Evolutionary conservation across 2,888 invertebrate genomes (phyloP).

Genomic region (Hartigia nigra): DNA sequence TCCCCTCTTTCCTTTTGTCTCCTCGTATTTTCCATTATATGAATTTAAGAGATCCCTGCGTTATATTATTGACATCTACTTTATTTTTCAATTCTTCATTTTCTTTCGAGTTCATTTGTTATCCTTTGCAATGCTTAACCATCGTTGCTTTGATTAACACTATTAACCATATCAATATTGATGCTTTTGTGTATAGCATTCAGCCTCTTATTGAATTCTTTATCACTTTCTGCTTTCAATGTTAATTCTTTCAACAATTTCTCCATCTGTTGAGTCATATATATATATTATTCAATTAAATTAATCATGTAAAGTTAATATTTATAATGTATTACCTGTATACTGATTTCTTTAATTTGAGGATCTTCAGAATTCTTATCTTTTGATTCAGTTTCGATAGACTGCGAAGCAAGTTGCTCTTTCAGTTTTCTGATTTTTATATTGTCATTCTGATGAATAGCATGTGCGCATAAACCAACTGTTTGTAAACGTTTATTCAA

Average conservation of each 20-base stretch:
- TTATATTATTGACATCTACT: background rate
- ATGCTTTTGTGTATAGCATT: constrained; percentile 4
- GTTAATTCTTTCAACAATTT: background rate
- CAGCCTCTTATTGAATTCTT: constrained; percentile 11
- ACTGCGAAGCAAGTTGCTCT: constrained; percentile 16
- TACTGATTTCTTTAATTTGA: background rate
- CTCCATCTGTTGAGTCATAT: background rate
- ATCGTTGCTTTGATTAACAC: background rate
- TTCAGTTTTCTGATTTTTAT: constrained; percentile 38
- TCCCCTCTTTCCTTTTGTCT: constrained; percentile 1
- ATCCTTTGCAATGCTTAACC: background rate
- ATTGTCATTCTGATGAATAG: constrained; percentile 41
- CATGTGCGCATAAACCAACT: constrained; percentile 42
- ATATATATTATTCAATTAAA: background rate
- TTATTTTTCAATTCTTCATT: background rate
- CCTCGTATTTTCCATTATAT: background rate
- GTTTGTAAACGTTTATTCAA: constrained; percentile 51
- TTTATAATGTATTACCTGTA: background rate
- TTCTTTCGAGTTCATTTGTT: background rate
- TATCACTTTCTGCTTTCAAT: background rate
- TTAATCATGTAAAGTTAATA: background rate
- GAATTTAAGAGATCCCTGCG: background rate
- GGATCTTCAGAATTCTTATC: background rate
- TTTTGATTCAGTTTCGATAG: background rate
- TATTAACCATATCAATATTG: background rate